Percentiles rank a stretch among this genome's conserved stretches.
phyloP scores from a whole-genome alignment of 2,797 vertebrate genomes.

The Sternotherus odoratus region DNA sequence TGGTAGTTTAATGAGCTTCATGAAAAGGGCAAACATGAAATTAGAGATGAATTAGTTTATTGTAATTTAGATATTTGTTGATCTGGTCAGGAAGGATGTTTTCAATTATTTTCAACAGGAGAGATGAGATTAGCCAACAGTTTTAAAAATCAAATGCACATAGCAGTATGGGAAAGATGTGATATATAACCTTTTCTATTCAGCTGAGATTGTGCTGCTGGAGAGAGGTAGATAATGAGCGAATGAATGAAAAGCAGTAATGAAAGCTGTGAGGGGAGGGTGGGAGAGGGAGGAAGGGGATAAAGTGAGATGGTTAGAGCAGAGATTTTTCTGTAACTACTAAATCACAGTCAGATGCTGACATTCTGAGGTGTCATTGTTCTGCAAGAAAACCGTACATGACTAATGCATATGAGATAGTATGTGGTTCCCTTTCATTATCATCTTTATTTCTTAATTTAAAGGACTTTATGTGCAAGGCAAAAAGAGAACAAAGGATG shows the following conservation, averaged over 20 bases:
- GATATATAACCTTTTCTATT: neutral
- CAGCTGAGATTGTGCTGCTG: neutral
- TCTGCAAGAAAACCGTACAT: neutral
- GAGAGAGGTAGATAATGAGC: neutral
- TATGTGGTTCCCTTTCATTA: neutral
- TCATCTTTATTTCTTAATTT: neutral
- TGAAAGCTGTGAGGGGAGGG: neutral
- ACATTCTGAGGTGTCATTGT: neutral
- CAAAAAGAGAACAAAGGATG: neutral
- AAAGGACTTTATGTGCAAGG: neutral
- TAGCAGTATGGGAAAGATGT: neutral
- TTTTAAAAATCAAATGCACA: neutral
- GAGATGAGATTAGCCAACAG: neutral
- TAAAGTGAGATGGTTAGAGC: neutral
- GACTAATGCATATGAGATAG: neutral
- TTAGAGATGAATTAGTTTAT: slow-evolving; percentile 25
- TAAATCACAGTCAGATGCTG: neutral
- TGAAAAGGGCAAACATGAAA: slow-evolving; percentile 37
- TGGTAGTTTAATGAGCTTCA: slow-evolving; percentile 23
- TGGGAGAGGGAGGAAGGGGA: neutral
- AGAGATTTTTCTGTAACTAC: slow-evolving; percentile 4
- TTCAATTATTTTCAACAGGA: slow-evolving; percentile 22
- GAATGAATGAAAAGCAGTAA: neutral
- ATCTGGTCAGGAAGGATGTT: slow-evolving; percentile 25
- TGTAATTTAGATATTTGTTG: neutral